Evolutionary conservation across 2,888 invertebrate species (phyloP), one percentile per base, ranked within the genome.

Genomic region (Galeruca laticollis): DNA sequence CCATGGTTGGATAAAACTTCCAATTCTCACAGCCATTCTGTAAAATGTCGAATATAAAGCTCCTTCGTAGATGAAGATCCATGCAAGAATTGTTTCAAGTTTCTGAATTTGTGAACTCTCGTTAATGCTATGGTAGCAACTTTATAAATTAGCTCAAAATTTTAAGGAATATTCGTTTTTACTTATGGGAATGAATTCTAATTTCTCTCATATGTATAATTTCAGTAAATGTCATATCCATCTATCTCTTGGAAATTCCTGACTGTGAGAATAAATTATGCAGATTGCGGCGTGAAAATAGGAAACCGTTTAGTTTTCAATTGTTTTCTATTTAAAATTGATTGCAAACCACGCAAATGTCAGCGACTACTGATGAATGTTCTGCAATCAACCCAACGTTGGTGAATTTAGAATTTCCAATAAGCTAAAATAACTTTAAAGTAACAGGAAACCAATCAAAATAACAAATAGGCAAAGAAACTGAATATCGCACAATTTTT

Each of bases 281-380:
- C 47, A 47, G 18, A n/a, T 18, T 9, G 47, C 6, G 9, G 47
- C 15, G 18, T 18, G 18, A 18, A 15, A 47, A 47, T n/a, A 13
- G n/a, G 5, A 47, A 47, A 47, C 47, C 47, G n/a, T 47, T 13
- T n/a, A 6, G 40, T 13, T 15, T 47, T n/a, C 26, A 54, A 31
- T 54, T 31, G 8, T n/a, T 15, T 18, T 15, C 49, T 4, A 31
- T 54, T 54, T 31, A n/a, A 54, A 31, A 31, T 31, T 11, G 13
- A 54, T 26, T 54, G 13, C 26, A 54, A 54, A 54, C 54, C 54
- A 31, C 54, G 54, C 26, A 31, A 26, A 3, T 31, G 54, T 54
- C 54, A 54, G n/a, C 31, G 31, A 26, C 13, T 54, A 31, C 54
- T 54, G 54, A 54, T 54, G 54, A 15, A 54, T 54, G 54, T 54